Evolutionary conservation across 2,797 vertebrate species (phyloP), one percentile per base, ranked within the genome.

Genomic region (Parauchenoglanis ngamensis): DNA sequence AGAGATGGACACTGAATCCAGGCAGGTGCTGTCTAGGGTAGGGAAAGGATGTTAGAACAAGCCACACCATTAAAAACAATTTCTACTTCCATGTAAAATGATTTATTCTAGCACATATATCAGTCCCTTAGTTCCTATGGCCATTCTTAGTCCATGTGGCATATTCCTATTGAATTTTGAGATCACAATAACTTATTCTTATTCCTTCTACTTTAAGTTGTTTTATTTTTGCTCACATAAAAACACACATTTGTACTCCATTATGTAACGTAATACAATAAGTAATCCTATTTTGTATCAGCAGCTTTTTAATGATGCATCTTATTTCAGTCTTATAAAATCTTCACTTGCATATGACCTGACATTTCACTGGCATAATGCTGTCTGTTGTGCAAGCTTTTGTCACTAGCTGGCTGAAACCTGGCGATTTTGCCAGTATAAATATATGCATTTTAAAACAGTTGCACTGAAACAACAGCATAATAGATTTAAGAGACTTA

Each of bases 1-100:
- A 91, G 92, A 56, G 63, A 91, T 91, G 0, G 90, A 84, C n/a
- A 28, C 77, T 0, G 56, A 84, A 25, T 90, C 88, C 85, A 92
- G 89, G 3, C 96, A 97, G 1, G 95, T 92, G 1, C 94, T 92
- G 0, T 96, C 96, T 97, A 91, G 19, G 49, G 11, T 7, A 0
- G 15, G 54, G 0, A 75, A 76, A 65, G 49, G 40, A 63, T 25
- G 25, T 75, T 40, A 23, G 59, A 56, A 76, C 28, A 35, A 87
- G 10, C 12, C 21, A 57, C 54, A 57, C 28, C 5, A 25, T 40
- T 79, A 67, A 68, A 52, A 40, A n/a, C 2, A 67, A 54, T 28
- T 83, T 3, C 25, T 83, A 49, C 44, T 77, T 49, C 11, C 5
- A 10, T 3, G 56, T 56, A 31, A 21, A 19, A 19, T 54, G 13